Conservation (phyloP, 2,888 invertebrate species). For the Cantharis lateralis region DNA sequence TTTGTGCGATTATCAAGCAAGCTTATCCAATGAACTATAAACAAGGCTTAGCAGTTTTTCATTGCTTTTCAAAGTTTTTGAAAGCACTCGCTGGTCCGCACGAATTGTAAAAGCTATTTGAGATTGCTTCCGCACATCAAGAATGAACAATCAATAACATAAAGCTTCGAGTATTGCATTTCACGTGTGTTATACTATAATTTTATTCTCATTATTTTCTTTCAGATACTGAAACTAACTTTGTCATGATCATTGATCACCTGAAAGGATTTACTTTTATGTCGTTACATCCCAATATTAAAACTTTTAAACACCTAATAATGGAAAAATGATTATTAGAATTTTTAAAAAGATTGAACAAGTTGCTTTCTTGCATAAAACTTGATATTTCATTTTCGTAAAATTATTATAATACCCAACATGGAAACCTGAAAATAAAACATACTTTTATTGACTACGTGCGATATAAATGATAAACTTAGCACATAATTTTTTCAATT, state of each 20-base stretch:
- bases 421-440: not conserved
- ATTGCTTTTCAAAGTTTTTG: constrained; percentile 15
- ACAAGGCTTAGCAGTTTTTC: constrained; percentile 26
- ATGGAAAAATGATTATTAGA: too few species aligned
- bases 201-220: not conserved
- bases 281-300: not conserved
- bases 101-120: constrained; percentile 17
- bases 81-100: constrained; percentile 25
- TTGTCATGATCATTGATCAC: not conserved
- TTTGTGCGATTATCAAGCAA: constrained; percentile 8
- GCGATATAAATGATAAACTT: not conserved
- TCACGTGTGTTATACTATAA: not conserved
- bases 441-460: not conserved
- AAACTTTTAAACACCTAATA: too few species aligned
- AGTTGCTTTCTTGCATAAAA: not conserved
- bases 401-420: not conserved
- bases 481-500: not conserved
- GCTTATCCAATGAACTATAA: constrained; percentile 21
- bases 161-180: constrained; percentile 3
- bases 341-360: not conserved
- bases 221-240: not conserved
- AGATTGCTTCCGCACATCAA: constrained; percentile 17
- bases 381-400: not conserved
- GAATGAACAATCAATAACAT: constrained; percentile 18
- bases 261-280: not conserved